Evolutionary conservation across 2,888 invertebrate species (phyloP).

Genomic region (Harpalus rubripes): DNA sequence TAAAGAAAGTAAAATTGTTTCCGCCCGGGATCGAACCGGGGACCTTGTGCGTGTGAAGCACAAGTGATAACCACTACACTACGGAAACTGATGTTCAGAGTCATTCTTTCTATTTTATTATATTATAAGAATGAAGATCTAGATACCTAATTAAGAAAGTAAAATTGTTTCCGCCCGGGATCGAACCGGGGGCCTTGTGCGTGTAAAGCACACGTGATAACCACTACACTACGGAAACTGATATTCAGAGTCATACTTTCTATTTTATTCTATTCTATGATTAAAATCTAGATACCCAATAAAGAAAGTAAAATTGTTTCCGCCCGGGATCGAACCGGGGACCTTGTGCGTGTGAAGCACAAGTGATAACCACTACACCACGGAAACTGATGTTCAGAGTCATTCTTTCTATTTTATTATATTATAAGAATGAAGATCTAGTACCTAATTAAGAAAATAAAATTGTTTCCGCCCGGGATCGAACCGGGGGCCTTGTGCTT

Average conservation of each 20-base stretch:
- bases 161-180: constrained; percentile 88
- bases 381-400: too few relatives aligned
- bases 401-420: too few relatives aligned
- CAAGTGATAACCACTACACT: constrained; percentile 22
- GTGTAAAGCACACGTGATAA: constrained; percentile 96
- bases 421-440: neutral
- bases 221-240: constrained; percentile 76
- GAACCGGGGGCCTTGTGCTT: constrained; percentile 89
- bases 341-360: constrained; percentile 79
- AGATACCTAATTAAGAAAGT: neutral
- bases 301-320: constrained; percentile 86
- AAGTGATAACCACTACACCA: neutral
- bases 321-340: constrained; percentile 95
- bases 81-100: too few relatives aligned
- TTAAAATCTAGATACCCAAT: constrained; percentile 82
- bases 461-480: constrained; percentile 91
- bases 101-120: too few relatives aligned
- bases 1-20: constrained; percentile 78
- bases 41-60: constrained; percentile 80
- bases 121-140: too few relatives aligned
- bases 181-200: constrained; percentile 95
- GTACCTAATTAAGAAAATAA: too few relatives aligned
- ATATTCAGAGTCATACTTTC: too few relatives aligned
- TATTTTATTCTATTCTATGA: too few relatives aligned
- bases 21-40: constrained; percentile 94